Conservation (phyloP, 2,888 invertebrate genomes). For the Pyrrhia umbra region DNA sequence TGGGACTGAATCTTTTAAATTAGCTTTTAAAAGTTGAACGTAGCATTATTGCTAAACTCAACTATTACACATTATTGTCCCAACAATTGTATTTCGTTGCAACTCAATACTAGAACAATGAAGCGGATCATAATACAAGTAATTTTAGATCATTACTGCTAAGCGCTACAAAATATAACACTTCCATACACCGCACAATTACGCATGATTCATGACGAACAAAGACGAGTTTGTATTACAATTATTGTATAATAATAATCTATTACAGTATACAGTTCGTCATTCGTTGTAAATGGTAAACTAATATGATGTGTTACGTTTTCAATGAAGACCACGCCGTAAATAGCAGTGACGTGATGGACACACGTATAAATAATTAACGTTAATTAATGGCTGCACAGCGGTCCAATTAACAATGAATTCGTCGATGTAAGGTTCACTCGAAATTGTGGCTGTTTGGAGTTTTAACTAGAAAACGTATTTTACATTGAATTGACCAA, state of each 20-base stretch:
- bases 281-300: conserved; percentile 62
- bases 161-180: conserved; percentile 35
- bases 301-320: conserved; percentile 53
- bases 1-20: not conserved
- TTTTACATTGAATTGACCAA: not conserved
- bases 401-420: conserved; percentile 34
- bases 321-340: conserved; percentile 20
- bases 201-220: conserved; percentile 65
- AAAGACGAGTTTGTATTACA: conserved; percentile 66
- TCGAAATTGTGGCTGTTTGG: not conserved
- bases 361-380: conserved; percentile 48
- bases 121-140: conserved; percentile 21
- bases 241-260: conserved; percentile 69
- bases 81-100: conserved; percentile 26
- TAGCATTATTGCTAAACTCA: conserved; percentile 1
- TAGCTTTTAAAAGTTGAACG: not conserved
- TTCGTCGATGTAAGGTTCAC: conserved; percentile 7
- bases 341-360: conserved; percentile 45
- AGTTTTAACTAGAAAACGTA: conserved; percentile 1
- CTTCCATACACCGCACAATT: conserved; percentile 41
- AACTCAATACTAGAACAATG: conserved; percentile 30
- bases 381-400: conserved; percentile 29
- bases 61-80: not conserved
- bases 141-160: conserved; percentile 44
- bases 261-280: conserved; percentile 70